Conservation (phyloP, 2,797 vertebrate species). For the Liasis olivaceus region DNA sequence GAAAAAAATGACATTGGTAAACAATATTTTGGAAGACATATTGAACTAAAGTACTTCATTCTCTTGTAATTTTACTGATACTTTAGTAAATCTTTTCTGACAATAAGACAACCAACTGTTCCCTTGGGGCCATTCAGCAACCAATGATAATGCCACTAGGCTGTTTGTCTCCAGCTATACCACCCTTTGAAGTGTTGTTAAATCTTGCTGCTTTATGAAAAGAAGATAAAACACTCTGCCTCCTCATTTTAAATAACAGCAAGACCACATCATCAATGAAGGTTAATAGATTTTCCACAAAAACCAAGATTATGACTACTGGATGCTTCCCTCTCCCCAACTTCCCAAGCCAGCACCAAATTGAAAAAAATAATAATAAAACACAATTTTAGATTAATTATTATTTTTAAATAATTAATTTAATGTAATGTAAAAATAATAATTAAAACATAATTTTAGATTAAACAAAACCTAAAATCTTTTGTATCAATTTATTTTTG, state of each 20-base stretch:
- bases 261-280: background rate
- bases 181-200: background rate
- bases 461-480: background rate
- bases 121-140: background rate
- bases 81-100: background rate
- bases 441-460: no score
- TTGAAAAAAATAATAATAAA: background rate
- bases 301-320: background rate
- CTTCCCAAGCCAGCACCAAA: background rate
- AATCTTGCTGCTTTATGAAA: background rate
- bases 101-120: background rate
- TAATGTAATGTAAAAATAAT: no score
- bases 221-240: background rate
- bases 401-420: no score
- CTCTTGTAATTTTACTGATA: background rate
- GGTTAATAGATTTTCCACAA: background rate
- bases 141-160: background rate
- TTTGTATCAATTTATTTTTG: background rate
- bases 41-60: background rate
- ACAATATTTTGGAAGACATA: background rate
- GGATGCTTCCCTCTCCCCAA: background rate
- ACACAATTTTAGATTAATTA: background rate
- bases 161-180: background rate
- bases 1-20: background rate
- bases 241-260: background rate